phyloP scores from a whole-genome alignment of 1,140 invertebrate genomes.

The Bilobella aurantiaca region DNA sequence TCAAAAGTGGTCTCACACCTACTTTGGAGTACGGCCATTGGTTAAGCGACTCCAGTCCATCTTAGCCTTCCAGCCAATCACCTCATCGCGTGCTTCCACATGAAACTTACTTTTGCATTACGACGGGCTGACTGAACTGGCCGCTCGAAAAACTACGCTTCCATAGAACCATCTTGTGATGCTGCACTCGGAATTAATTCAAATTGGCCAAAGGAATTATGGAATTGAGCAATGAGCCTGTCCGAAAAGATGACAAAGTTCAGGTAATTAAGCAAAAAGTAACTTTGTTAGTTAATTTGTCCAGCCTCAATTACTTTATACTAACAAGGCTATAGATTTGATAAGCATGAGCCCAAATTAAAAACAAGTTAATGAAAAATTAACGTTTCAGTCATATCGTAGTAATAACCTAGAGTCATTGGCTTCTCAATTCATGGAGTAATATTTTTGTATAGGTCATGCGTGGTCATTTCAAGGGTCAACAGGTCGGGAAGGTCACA shows the following conservation, averaged over 20 bases:
- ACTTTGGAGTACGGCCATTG: conserved; percentile 82
- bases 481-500: conserved; percentile 96
- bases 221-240: too few relatives aligned
- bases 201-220: conserved; percentile 86
- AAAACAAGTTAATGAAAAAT: too few relatives aligned
- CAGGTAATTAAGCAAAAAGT: too few relatives aligned
- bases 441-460: too few relatives aligned
- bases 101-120: conserved; percentile 97
- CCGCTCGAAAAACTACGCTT: conserved; percentile 81
- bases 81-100: conserved; percentile 93
- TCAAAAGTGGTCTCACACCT: conserved; percentile 99
- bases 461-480: conserved; percentile 95
- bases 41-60: conserved; percentile 85
- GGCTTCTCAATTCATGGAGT: too few relatives aligned
- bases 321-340: too few relatives aligned
- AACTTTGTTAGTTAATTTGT: too few relatives aligned
- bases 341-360: too few relatives aligned
- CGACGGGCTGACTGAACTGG: conserved; percentile 97
- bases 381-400: too few relatives aligned
- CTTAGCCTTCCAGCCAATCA: conserved; percentile 86
- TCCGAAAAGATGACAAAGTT: too few relatives aligned
- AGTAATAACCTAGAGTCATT: too few relatives aligned
- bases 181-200: conserved; percentile 65
- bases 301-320: too few relatives aligned
- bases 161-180: conserved; percentile 74